Conservation (phyloP, 2,888 invertebrate genomes). For the Agriotes lineatus region DNA sequence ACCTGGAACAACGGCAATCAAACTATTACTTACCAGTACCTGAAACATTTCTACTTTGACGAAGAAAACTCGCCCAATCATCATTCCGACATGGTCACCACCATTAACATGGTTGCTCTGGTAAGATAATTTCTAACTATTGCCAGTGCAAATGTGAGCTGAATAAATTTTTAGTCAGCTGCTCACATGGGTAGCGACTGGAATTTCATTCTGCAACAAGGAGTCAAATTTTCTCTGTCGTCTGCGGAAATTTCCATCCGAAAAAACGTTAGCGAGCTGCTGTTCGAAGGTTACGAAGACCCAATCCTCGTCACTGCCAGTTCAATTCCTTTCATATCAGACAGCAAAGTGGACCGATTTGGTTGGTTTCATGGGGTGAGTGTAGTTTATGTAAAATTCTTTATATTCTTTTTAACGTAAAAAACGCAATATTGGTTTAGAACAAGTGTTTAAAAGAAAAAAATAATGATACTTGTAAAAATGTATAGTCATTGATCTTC, state of each 20-base stretch:
- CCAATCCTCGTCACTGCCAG: conserved; percentile 76
- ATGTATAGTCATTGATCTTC: too few relatives aligned
- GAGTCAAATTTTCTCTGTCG: conserved; percentile 69
- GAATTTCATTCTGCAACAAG: conserved; percentile 71
- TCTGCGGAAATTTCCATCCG: conserved; percentile 71
- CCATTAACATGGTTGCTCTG: not conserved
- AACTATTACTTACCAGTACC: not conserved
- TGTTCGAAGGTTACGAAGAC: conserved; percentile 87
- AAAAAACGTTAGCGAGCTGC: conserved; percentile 75
- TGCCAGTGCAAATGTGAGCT: too few relatives aligned
- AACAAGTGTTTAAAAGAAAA: too few relatives aligned
- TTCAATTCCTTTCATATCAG: conserved; percentile 68
- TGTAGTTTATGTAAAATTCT: too few relatives aligned
- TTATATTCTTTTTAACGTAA: too few relatives aligned
- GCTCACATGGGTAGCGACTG: conserved; percentile 70
- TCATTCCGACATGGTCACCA: not conserved
- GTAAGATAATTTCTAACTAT: conserved; percentile 65
- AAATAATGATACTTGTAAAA: too few relatives aligned
- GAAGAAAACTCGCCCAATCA: not conserved
- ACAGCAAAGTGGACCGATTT: conserved; percentile 77
- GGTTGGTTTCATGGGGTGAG: conserved; percentile 85
- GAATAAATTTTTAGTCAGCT: conserved; percentile 70
- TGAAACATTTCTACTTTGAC: not conserved
- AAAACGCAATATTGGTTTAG: too few relatives aligned
- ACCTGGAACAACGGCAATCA: conserved; percentile 58